Percentiles rank a stretch among this genome's conserved stretches.
Conservation (phyloP, 2,888 invertebrate species). For the Brachynemurus nebulosus region DNA sequence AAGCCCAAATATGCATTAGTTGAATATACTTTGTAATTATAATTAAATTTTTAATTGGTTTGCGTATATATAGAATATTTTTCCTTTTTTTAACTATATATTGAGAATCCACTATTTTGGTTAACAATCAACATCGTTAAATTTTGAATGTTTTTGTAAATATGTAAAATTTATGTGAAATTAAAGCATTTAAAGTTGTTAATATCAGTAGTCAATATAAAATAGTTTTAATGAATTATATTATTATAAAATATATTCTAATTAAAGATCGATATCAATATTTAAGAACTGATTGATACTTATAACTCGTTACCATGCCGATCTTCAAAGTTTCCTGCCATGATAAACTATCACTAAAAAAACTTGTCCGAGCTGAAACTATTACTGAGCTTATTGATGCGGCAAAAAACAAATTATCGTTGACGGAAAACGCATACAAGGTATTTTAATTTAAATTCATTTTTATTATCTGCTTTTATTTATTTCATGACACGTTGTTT, state of each 20-base stretch:
- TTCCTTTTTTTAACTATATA: not conserved
- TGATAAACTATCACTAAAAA: not conserved
- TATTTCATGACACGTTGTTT: no score
- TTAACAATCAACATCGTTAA: no score
- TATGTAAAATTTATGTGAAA: no score
- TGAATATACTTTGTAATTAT: not conserved
- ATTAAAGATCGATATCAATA: not conserved
- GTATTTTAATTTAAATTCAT: not conserved
- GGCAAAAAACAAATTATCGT: not conserved
- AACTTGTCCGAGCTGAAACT: not conserved
- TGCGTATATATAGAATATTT: not conserved
- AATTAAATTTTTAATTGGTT: not conserved
- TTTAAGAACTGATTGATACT: not conserved
- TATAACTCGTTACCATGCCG: not conserved
- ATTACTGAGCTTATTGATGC: not conserved
- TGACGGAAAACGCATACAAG: not conserved
- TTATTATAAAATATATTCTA: not conserved
- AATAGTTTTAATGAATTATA: no score
- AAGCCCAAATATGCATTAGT: not conserved
- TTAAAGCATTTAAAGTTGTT: not conserved
- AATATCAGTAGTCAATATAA: no score
- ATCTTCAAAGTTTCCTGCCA: not conserved
- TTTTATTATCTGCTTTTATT: no score
- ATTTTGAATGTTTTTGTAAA: no score
- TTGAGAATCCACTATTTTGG: not conserved